Conservation (phyloP, 2,888 invertebrate species). For the Smittia sp. region DNA sequence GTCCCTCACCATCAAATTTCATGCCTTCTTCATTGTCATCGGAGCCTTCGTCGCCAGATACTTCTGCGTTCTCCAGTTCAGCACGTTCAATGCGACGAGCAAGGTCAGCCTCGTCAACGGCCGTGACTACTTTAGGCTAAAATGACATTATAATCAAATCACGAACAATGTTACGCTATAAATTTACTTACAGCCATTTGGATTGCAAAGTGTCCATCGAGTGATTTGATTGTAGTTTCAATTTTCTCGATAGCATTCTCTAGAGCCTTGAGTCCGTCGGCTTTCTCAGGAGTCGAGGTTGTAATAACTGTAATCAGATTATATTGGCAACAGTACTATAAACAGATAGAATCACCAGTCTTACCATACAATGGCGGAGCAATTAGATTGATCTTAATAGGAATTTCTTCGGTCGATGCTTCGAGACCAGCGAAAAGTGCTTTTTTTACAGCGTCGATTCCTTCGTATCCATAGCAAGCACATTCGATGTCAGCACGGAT, state of each 20-base stretch:
- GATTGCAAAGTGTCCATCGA: slow-evolving; percentile 90
- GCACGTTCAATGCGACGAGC: slow-evolving; percentile 90
- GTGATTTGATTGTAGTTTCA: slow-evolving; percentile 71
- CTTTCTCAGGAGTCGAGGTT: slow-evolving; percentile 94
- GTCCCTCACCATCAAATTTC: slow-evolving; percentile 52
- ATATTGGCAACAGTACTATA: no score
- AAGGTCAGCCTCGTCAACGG: slow-evolving; percentile 94
- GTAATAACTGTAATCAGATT: slow-evolving; percentile 92
- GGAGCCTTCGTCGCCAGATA: slow-evolving; percentile 84
- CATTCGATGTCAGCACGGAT: slow-evolving; percentile 91
- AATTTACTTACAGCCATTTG: slow-evolving; percentile 80
- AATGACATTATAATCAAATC: slow-evolving; percentile 41
- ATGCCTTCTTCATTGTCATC: slow-evolving; percentile 67
- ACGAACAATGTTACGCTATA: neutral
- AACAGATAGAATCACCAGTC: no score
- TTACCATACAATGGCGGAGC: slow-evolving; percentile 93
- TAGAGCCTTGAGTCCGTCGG: slow-evolving; percentile 86
- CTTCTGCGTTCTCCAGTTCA: slow-evolving; percentile 91
- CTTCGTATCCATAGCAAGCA: slow-evolving; percentile 95
- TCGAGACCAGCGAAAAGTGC: slow-evolving; percentile 87
- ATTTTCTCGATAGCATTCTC: slow-evolving; percentile 88
- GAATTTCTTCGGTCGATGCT: slow-evolving; percentile 87
- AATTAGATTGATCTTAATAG: slow-evolving; percentile 97
- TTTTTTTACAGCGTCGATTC: slow-evolving; percentile 96
- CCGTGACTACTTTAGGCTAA: slow-evolving; percentile 96